A percentile compares a stretch with the other conserved stretches of the same genome.
phyloP scores from a whole-genome alignment of 37 sponge, comb jelly and placozoan genomes.

The Halichondria panicea region DNA sequence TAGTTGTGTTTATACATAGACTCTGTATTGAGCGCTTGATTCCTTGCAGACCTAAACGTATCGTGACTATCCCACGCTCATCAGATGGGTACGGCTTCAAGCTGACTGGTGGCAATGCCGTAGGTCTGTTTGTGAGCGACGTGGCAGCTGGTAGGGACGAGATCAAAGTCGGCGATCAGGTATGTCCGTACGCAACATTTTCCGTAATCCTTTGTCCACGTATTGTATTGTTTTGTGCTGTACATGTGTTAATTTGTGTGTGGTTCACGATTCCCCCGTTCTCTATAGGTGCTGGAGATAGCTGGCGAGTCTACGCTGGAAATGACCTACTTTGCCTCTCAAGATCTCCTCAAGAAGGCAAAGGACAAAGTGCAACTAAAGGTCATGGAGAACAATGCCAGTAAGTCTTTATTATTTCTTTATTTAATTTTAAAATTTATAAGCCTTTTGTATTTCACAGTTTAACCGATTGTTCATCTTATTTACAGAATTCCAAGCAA shows the following conservation, averaged over 20 bases:
- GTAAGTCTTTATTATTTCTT: slow-evolving; percentile 21
- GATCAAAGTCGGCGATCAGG: slow-evolving; percentile 1
- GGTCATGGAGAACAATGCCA: slow-evolving; percentile 40
- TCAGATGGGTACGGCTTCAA: slow-evolving; percentile 49
- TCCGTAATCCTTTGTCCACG: too few species aligned
- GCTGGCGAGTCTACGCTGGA: slow-evolving; percentile 13
- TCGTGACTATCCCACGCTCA: slow-evolving; percentile 30
- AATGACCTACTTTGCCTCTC: slow-evolving; percentile 50
- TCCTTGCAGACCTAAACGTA: slow-evolving; percentile 15
- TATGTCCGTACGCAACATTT: background rate
- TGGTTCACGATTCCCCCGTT: too few species aligned
- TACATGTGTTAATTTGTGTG: background rate
- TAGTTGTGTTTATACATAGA: too few species aligned
- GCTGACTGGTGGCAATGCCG: slow-evolving; percentile 68
- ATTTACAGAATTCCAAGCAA: slow-evolving; percentile 29
- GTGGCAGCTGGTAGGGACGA: slow-evolving; percentile 9
- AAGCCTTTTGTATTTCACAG: too few species aligned
- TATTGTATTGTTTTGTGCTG: too few species aligned
- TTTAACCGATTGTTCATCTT: too few species aligned
- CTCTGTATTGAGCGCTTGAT: background rate
- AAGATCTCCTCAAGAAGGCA: slow-evolving; percentile 6
- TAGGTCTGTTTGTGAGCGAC: slow-evolving; percentile 64
- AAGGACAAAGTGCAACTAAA: slow-evolving; percentile 21
- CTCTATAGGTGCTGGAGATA: slow-evolving; percentile 51
- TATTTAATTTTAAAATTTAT: background rate